A percentile compares a stretch with the other conserved stretches of the same genome.
These are phyloP conservation scores for Terebella lapidaria DNA, from an alignment of 2,888 invertebrate genomes.

Conservation along the genomic window DNA sequence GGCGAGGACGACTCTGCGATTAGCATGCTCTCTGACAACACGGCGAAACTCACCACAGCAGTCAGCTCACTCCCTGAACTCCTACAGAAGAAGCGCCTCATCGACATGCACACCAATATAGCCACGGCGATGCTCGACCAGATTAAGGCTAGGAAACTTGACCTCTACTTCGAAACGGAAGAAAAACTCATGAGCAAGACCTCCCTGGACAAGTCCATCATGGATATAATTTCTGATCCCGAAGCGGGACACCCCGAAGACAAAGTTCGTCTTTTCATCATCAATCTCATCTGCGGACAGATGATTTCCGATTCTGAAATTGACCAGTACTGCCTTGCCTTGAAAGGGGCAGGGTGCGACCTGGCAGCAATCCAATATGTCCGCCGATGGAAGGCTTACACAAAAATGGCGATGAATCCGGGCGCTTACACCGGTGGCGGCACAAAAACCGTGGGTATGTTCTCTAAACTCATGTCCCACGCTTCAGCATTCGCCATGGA, in stretches of 20 bases:
- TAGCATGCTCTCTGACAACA: conserved; percentile 64
- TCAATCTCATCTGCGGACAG: conserved; percentile 76
- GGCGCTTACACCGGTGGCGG: conserved; percentile 74
- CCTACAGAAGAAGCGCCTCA: conserved; percentile 91
- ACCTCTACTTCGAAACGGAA: conserved; percentile 95
- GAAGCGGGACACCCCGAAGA: conserved; percentile 80
- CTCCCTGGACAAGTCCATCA: conserved; percentile 39
- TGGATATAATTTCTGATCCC: not conserved
- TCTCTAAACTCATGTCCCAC: conserved; percentile 92
- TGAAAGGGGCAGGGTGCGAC: conserved; percentile 79
- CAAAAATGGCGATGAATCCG: conserved; percentile 68
- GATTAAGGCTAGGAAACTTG: conserved; percentile 74
- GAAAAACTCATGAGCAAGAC: conserved; percentile 84
- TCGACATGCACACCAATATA: conserved; percentile 98
- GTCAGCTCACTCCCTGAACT: conserved; percentile 89
- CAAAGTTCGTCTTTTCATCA: conserved; percentile 86
- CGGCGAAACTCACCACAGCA: conserved; percentile 79
- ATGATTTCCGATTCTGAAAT: conserved; percentile 77
- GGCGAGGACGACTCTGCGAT: conserved; percentile 78
- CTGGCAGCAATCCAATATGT: conserved; percentile 80
- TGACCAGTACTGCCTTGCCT: conserved; percentile 74
- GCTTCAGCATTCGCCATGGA: conserved; percentile 98
- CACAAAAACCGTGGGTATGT: conserved; percentile 95
- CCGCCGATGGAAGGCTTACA: conserved; percentile 85
- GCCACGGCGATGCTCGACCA: conserved; percentile 68